Percentiles rank a stretch among this genome's conserved stretches.
Evolutionary conservation across 1,140 invertebrate genomes (phyloP).

Genomic region (Aricia agestis): DNA sequence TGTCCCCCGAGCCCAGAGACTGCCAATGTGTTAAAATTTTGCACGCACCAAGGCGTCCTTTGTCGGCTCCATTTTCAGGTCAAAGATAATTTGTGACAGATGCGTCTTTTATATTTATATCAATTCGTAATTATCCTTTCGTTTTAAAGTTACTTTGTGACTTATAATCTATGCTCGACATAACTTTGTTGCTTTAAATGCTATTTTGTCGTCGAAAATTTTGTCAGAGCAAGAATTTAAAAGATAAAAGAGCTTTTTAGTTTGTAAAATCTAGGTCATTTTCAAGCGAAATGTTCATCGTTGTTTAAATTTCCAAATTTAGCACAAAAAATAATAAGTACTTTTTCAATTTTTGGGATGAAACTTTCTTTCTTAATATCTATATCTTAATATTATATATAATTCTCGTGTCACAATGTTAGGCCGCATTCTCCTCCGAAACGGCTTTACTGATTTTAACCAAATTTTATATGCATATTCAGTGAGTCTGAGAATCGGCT

Average conservation of each 20-base stretch:
- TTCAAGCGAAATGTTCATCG: no score
- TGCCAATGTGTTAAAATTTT: slow-evolving; percentile 57
- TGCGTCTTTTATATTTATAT: slow-evolving; percentile 19
- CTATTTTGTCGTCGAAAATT: background rate
- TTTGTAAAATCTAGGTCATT: background rate
- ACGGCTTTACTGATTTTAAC: no score
- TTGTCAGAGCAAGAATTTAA: background rate
- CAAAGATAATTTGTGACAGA: slow-evolving; percentile 40
- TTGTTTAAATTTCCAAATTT: no score
- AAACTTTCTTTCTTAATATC: no score
- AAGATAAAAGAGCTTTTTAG: background rate
- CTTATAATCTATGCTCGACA: background rate
- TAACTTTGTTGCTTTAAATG: background rate
- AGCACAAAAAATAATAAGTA: no score
- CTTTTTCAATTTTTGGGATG: no score
- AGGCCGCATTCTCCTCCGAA: no score
- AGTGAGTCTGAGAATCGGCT: no score
- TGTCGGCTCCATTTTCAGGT: slow-evolving; percentile 45
- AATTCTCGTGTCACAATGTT: no score
- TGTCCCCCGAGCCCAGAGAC: slow-evolving; percentile 39
- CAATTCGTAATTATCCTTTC: background rate
- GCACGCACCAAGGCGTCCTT: slow-evolving; percentile 46
- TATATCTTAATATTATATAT: no score
- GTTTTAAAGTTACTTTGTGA: slow-evolving; percentile 6
- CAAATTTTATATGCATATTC: no score